phyloP scores from a whole-genome alignment of 1,140 invertebrate species.

The Halesus radiatus region DNA sequence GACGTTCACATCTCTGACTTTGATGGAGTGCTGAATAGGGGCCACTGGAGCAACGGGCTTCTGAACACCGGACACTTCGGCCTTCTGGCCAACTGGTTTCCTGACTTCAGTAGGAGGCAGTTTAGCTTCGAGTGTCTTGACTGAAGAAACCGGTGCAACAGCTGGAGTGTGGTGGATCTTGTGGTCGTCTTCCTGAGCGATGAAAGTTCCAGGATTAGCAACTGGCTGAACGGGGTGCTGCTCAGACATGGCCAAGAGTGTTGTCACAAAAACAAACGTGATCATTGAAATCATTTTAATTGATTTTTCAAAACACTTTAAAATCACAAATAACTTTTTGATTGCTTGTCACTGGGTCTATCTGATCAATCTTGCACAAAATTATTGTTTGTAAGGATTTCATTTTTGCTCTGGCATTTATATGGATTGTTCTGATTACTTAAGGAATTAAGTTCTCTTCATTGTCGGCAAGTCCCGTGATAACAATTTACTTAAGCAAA shows the following conservation, averaged over 20 bases:
- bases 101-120: neutral
- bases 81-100: neutral
- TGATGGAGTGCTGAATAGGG: slow-evolving; percentile 34
- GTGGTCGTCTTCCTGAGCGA: neutral
- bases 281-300: slow-evolving; percentile 19
- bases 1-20: slow-evolving; percentile 7
- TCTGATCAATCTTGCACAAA: slow-evolving; percentile 3
- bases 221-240: slow-evolving; percentile 1
- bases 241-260: slow-evolving; percentile 15
- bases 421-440: slow-evolving; percentile 45
- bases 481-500: slow-evolving; percentile 51
- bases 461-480: slow-evolving; percentile 48
- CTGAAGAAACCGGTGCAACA: neutral
- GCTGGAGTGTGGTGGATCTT: neutral
- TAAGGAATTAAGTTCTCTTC: slow-evolving; percentile 45
- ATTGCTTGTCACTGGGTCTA: neutral
- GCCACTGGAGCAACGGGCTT: neutral
- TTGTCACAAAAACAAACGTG: slow-evolving; percentile 28
- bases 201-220: neutral
- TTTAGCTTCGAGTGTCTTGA: neutral
- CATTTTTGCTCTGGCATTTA: slow-evolving; percentile 38
- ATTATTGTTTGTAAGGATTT: neutral
- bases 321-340: neutral
- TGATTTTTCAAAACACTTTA: slow-evolving; percentile 2
- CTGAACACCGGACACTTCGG: neutral